Evolutionary conservation across 2,888 invertebrate species (phyloP).

Genomic region (Amphipoea oculea): DNA sequence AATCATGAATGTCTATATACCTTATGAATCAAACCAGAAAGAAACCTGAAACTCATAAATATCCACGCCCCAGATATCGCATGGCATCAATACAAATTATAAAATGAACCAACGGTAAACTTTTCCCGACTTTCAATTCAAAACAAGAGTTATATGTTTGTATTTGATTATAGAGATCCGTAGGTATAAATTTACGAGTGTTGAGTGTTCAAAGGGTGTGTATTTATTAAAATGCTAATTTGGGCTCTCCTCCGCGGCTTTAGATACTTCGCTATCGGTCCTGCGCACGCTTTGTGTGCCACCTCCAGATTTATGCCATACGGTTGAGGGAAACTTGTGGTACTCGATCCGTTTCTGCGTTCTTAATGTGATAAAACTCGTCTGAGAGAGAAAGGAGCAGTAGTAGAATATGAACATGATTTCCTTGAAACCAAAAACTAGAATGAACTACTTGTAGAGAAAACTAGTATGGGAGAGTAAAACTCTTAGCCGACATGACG

Average conservation of each 20-base stretch:
- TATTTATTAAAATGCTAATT: constrained; percentile 91
- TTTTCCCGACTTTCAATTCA: constrained; percentile 78
- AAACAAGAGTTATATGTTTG: constrained; percentile 88
- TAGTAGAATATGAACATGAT: not conserved
- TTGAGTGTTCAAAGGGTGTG: constrained; percentile 89
- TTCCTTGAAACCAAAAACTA: not conserved
- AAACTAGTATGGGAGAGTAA: not conserved
- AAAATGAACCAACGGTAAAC: constrained; percentile 58
- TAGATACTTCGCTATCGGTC: constrained; percentile 88
- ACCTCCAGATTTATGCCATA: constrained; percentile 89
- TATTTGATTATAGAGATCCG: constrained; percentile 90
- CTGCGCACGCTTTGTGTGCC: constrained; percentile 89
- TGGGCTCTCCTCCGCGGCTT: constrained; percentile 84
- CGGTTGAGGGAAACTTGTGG: constrained; percentile 75
- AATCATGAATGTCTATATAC: not conserved
- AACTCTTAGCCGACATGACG: not conserved
- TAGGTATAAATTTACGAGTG: constrained; percentile 85
- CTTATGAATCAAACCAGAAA: constrained; percentile 1
- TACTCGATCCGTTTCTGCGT: constrained; percentile 68
- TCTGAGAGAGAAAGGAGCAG: not conserved
- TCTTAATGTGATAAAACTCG: constrained; percentile 14
- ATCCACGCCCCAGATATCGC: constrained; percentile 23
- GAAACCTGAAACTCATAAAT: constrained; percentile 22
- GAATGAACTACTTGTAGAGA: not conserved
- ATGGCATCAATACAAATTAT: constrained; percentile 55